Base-by-base conservation (phyloP, 2,888 invertebrate genomes). In the Axea sp. region DNA sequence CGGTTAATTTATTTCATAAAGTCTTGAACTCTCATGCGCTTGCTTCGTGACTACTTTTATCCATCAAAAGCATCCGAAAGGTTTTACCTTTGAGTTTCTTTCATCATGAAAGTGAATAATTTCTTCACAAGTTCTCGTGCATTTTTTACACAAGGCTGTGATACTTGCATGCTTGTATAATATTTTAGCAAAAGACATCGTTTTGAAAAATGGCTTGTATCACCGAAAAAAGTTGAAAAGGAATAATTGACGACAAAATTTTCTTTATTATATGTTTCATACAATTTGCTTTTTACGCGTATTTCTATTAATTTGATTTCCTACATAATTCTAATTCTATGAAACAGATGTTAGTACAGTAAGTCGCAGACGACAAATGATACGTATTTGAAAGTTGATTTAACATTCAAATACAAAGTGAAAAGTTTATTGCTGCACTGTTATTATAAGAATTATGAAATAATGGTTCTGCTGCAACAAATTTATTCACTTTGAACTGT, bases 51-150 rank as follows among this genome's bases (percentile, higher is more conserved):
- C 60, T 60, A 60, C 73, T 75, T 77, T 77, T 76, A 73, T 75
- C 75, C 65, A 43, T 72, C 73, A 68, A 71, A 69, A 72, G 75
- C 71, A 76, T 69, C 75, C 65, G 65, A 77, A 77, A 77, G 77
- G 75, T 76, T 77, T 72, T 77, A 57, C 67, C 75, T 77, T 77
- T 74, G 77, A 77, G 65, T 69, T 76, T 67, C 74, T 74, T 68
- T 64, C 69, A 39, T 55, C 65, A 55, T 22, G 33, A 41, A 62
- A 67, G 60, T 77, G 73, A 77, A 77, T 77, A 75, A 77, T 75
- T 75, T 65, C 65, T 39, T 43, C 62, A 33, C 39, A 43, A 60
- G 35, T 59, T 64, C 39, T 69, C 57, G 60, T 68, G 62, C 53
- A 65, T 60, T 62, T 75, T 69, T 68, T 67, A 51, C 59, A 47